Conservation (phyloP, 2,113 vertebrate genomes). For the Galbula dea region DNA sequence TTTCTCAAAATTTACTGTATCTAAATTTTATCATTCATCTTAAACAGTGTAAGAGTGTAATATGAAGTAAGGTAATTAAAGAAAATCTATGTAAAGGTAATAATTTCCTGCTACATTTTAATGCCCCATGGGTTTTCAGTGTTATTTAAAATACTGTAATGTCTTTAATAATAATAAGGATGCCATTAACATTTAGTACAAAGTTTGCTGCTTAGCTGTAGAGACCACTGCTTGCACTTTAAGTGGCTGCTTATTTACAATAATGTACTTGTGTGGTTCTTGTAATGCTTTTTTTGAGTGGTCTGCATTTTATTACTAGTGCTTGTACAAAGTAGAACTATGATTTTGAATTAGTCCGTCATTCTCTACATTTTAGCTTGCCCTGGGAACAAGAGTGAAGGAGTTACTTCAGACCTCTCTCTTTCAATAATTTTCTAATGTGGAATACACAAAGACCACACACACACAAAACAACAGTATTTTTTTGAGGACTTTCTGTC, state of each 20-base stretch:
- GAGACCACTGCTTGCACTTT: neutral
- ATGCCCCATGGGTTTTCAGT: neutral
- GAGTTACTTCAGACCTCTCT: neutral
- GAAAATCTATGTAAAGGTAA: neutral
- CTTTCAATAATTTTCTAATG: neutral
- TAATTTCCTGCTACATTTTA: neutral
- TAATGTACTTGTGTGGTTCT: neutral
- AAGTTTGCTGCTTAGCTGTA: neutral
- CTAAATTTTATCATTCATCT: neutral
- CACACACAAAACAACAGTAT: neutral
- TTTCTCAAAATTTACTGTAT: neutral
- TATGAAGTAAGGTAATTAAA: neutral
- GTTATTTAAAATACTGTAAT: neutral
- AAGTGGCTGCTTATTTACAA: neutral
- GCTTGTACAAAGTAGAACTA: neutral
- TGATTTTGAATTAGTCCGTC: neutral
- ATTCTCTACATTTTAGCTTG: neutral
- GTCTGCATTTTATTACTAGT: neutral
- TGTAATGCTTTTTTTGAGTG: neutral
- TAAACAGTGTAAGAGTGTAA: neutral
- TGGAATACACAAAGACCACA: rapidly evolving
- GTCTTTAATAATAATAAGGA: neutral
- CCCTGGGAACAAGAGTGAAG: neutral
- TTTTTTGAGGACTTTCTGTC: neutral
- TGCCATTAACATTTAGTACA: neutral